These are phyloP conservation scores for Megalops atlanticus DNA, from an alignment of 2,113 vertebrate species.

Conservation along the genomic window DNA sequence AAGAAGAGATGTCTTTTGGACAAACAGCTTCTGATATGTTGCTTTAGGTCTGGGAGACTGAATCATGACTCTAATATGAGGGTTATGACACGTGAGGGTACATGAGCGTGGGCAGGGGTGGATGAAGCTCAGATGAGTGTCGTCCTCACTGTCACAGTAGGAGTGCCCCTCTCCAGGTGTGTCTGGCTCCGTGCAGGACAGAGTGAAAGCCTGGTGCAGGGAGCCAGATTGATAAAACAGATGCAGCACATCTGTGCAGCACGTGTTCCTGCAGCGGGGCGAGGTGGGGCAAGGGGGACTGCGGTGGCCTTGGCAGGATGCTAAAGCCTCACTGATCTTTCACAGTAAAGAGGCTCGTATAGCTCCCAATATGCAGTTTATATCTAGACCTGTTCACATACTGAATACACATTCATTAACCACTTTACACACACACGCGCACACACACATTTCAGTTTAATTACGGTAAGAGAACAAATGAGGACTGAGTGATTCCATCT, in stretches of 20 bases:
- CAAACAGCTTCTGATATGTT: neutral
- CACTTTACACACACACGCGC: neutral
- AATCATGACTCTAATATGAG: neutral
- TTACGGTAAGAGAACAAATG: neutral
- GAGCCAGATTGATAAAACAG: neutral
- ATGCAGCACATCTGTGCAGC: constrained; percentile 14
- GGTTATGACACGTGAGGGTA: neutral
- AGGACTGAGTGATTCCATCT: neutral
- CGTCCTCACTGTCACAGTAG: no score
- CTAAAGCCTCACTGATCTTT: neutral
- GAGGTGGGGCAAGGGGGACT: neutral
- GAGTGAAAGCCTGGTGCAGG: neutral
- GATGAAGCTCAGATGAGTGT: no score
- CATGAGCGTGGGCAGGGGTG: no score
- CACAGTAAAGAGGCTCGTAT: neutral
- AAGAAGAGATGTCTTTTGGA: neutral
- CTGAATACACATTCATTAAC: neutral
- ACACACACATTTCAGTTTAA: neutral
- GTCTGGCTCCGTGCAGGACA: neutral
- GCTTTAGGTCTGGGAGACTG: neutral
- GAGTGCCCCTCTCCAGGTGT: neutral
- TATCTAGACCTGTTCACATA: neutral
- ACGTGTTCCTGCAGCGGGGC: neutral
- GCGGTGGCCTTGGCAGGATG: neutral
- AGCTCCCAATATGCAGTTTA: neutral